Conservation (phyloP, 2,797 vertebrate species). For the Falco biarmicus region DNA sequence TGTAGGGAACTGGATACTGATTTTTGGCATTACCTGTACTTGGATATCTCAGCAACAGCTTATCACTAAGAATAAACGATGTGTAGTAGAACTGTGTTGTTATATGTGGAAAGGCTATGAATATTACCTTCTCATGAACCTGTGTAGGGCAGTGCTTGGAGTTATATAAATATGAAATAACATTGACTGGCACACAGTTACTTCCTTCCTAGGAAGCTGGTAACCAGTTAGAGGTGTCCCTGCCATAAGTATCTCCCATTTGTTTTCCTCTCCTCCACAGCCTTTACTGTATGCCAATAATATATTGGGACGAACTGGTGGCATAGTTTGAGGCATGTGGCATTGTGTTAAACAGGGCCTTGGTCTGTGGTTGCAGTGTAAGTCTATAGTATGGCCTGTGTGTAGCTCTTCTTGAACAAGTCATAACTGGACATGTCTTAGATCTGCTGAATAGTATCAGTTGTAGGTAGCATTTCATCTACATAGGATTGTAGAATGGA, state of each 20-base stretch:
- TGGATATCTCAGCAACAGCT: too few species aligned
- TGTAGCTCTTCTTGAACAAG: neutral
- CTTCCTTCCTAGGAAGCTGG: neutral
- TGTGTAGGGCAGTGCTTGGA: neutral
- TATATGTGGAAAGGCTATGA: neutral
- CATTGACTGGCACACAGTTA: neutral
- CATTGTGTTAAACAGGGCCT: too few species aligned
- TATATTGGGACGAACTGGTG: neutral
- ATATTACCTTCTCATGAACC: neutral
- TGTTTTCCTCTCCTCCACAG: neutral
- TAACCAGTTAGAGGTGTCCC: neutral
- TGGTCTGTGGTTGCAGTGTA: neutral
- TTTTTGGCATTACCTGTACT: neutral
- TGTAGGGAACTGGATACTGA: neutral
- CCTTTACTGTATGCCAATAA: neutral
- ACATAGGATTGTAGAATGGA: neutral
- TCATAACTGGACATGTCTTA: neutral
- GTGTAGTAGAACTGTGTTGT: neutral
- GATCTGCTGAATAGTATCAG: neutral
- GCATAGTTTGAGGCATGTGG: neutral
- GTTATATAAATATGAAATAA: neutral
- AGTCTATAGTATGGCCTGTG: neutral
- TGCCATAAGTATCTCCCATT: neutral
- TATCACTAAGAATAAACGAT: neutral
- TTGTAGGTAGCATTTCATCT: neutral